Evolutionary conservation across 2,113 vertebrate genomes (phyloP).

Genomic region (Leiothrix lutea): DNA sequence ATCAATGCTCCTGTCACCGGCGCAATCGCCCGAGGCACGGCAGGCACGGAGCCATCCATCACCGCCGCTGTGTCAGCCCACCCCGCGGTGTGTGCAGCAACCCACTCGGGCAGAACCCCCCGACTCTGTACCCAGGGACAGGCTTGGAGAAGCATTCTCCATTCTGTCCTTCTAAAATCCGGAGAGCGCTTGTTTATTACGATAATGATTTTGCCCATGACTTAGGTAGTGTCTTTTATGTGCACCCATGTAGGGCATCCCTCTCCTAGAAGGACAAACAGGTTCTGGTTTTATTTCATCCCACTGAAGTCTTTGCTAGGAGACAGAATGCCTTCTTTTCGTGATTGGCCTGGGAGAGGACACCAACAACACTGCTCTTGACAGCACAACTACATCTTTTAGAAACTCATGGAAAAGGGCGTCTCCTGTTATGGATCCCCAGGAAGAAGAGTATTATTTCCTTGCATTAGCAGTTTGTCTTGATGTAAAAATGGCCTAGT

Average conservation of each 20-base stretch:
- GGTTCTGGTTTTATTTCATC: background rate
- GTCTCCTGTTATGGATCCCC: background rate
- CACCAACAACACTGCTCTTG: background rate
- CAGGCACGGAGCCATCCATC: slow-evolving; percentile 2
- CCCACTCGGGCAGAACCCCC: background rate
- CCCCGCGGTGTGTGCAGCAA: accelerated
- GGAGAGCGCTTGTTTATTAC: background rate
- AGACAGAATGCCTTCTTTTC: background rate
- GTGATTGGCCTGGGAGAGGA: background rate
- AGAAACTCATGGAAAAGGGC: background rate
- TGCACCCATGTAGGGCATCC: accelerated
- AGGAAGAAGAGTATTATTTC: background rate
- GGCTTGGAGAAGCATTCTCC: background rate
- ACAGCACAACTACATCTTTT: background rate
- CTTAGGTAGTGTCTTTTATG: background rate
- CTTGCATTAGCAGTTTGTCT: background rate
- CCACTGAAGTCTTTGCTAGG: background rate
- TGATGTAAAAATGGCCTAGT: background rate
- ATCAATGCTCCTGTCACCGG: slow-evolving; percentile 43
- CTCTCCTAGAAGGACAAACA: background rate
- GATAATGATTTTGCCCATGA: background rate
- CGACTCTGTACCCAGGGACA: background rate
- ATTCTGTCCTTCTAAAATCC: background rate
- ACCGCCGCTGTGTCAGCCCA: background rate
- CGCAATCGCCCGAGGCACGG: background rate